Conservation (phyloP, 2,113 vertebrate genomes). For the Paedocypris sp. region DNA sequence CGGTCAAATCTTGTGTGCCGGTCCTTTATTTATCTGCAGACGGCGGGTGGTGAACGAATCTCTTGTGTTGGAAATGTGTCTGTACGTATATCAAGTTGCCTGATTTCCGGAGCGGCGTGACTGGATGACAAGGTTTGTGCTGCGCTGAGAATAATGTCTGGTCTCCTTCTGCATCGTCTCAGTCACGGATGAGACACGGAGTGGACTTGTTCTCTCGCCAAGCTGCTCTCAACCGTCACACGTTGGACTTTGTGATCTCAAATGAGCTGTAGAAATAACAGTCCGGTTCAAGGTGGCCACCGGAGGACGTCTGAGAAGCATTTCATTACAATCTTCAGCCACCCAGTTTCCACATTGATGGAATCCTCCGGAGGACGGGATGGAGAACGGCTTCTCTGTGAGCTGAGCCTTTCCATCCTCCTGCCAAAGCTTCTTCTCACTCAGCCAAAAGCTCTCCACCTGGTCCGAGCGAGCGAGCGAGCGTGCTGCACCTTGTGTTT, state of each 20-base stretch:
- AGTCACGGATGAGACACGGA: constrained; percentile 26
- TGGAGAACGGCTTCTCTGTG: constrained; percentile 11
- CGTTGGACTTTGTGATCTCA: background rate
- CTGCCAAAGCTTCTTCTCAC: constrained; percentile 30
- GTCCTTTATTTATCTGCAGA: constrained; percentile 22
- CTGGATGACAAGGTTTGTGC: constrained; percentile 35
- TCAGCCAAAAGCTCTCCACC: constrained; percentile 31
- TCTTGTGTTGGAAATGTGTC: constrained; percentile 36
- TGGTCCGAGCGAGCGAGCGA: constrained; percentile 7
- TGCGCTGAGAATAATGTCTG: constrained; percentile 22
- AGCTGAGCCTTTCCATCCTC: constrained; percentile 26
- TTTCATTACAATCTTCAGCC: constrained; percentile 17
- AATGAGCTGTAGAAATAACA: background rate
- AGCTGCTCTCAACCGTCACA: constrained; percentile 8
- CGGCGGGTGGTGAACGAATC: constrained; percentile 16
- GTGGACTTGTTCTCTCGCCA: constrained; percentile 3
- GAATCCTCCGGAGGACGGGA: constrained; percentile 21
- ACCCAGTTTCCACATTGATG: constrained; percentile 31
- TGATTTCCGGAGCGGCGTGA: constrained; percentile 10
- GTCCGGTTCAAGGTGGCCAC: background rate
- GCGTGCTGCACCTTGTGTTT: constrained; percentile 24
- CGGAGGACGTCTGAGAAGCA: constrained; percentile 15
- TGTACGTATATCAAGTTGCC: constrained; percentile 34
- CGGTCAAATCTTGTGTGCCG: constrained; percentile 18
- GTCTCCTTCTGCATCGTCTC: constrained; percentile 30